Evolutionary conservation across 2,888 invertebrate species (phyloP).

Genomic region (Polyploca ridens): DNA sequence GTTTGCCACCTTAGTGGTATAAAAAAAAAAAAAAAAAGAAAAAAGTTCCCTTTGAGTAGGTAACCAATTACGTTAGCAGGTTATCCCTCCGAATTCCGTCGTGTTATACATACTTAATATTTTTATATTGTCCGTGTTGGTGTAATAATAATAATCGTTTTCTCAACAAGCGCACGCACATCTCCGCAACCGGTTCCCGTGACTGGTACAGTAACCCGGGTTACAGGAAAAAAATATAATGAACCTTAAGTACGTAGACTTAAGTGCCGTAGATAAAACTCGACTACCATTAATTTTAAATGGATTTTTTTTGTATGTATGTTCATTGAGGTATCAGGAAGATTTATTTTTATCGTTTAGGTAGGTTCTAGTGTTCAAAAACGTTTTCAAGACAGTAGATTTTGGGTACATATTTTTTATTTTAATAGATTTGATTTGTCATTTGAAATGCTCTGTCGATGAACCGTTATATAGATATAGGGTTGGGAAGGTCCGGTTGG

Average conservation of each 20-base stretch:
- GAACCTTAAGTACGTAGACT: conserved; percentile 25
- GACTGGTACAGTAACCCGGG: conserved; percentile 15
- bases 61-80: conserved; percentile 50
- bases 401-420: too few species aligned
- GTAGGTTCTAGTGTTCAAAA: not conserved
- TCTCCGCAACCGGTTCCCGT: conserved; percentile 60
- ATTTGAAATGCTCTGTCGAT: too few species aligned
- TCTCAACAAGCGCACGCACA: conserved; percentile 69
- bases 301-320: conserved; percentile 9
- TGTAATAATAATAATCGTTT: conserved; percentile 68
- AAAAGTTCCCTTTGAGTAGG: conserved; percentile 35
- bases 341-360: conserved; percentile 1
- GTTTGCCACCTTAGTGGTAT: too few species aligned
- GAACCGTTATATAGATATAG: too few species aligned
- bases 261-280: conserved; percentile 12
- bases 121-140: conserved; percentile 45
- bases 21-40: too few species aligned
- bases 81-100: conserved; percentile 59
- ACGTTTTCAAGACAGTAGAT: too few species aligned
- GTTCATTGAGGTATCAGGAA: conserved; percentile 11
- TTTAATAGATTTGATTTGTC: too few species aligned
- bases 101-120: conserved; percentile 38
- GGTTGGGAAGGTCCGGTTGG: too few species aligned
- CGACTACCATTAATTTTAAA: conserved; percentile 10
- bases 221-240: conserved; percentile 25